These are phyloP conservation scores for Tetanocera ferruginea DNA, from an alignment of 2,888 invertebrate species.

Conservation along the genomic window DNA sequence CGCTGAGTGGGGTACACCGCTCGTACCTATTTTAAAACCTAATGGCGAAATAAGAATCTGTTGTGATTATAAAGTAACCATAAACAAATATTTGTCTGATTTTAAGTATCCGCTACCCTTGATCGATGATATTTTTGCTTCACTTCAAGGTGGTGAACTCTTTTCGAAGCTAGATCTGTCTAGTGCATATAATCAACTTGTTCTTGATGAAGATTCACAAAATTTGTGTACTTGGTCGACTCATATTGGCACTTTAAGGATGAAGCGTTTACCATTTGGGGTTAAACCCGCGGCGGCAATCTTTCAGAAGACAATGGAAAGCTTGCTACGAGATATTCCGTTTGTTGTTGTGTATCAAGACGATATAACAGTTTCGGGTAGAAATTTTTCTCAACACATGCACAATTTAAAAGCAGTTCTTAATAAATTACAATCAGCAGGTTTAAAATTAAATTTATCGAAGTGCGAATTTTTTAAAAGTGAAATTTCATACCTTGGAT, in stretches of 20 bases:
- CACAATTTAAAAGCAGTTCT: constrained; percentile 34
- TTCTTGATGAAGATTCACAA: constrained; percentile 41
- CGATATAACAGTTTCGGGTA: neutral
- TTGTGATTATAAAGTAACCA: constrained; percentile 5
- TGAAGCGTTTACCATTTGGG: constrained; percentile 37
- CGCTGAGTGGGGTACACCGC: constrained; percentile 4
- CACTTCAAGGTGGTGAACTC: neutral
- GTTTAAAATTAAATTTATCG: too few species aligned
- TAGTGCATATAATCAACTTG: constrained; percentile 52
- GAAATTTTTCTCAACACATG: constrained; percentile 34
- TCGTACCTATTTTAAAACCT: too few species aligned
- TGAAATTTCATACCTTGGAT: too few species aligned
- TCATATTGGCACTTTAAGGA: constrained; percentile 34
- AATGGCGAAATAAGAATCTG: too few species aligned
- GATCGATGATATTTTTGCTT: constrained; percentile 37
- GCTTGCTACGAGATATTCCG: too few species aligned
- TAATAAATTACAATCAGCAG: too few species aligned
- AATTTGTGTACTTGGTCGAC: constrained; percentile 36
- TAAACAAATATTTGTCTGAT: constrained; percentile 37
- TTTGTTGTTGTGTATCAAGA: too few species aligned
- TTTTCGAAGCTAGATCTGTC: constrained; percentile 38
- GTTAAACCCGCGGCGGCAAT: constrained; percentile 35
- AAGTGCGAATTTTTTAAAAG: too few species aligned
- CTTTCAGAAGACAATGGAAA: constrained; percentile 25
- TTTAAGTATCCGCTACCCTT: constrained; percentile 33